Evolutionary conservation across 2,113 vertebrate genomes (phyloP).

Genomic region (Coregonus clupeaformis): DNA sequence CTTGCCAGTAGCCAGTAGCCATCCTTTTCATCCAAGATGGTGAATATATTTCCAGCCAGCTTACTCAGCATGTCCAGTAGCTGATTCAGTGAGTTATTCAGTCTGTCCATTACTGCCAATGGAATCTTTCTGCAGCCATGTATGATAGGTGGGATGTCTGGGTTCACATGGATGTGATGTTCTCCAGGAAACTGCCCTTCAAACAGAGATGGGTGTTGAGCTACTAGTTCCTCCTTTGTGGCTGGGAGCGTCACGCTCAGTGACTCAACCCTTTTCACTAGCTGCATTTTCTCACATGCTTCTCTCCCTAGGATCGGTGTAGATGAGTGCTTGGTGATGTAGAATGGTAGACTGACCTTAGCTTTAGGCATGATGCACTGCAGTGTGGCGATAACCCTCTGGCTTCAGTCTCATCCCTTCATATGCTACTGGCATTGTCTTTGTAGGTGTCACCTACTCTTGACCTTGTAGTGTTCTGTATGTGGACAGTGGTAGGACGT

Average conservation of each 20-base stretch:
- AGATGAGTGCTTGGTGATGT: conserved; percentile 3
- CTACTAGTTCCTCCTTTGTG: conserved; percentile 3
- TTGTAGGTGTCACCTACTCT: neutral
- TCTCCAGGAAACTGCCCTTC: conserved; percentile 10
- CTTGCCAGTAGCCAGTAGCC: conserved; percentile 63
- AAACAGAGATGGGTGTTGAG: conserved; percentile 15
- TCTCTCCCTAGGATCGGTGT: conserved; percentile 6
- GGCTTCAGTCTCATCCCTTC: neutral
- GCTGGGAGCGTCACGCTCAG: neutral
- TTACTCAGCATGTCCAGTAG: conserved; percentile 20
- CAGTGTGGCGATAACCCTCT: neutral
- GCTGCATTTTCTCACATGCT: conserved; percentile 1
- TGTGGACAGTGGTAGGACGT: neutral
- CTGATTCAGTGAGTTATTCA: neutral
- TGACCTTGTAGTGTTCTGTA: neutral
- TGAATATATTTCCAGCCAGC: conserved; percentile 52
- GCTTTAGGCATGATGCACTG: neutral
- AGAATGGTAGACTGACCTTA: neutral
- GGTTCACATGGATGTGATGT: conserved; percentile 9
- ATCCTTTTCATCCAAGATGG: conserved; percentile 51
- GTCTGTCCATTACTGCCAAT: conserved; percentile 2
- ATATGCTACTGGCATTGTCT: conserved; percentile 2
- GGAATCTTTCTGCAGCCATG: conserved; percentile 21
- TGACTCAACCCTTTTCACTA: conserved; percentile 10
- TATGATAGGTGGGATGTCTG: conserved; percentile 14